Evolutionary conservation across 2,113 vertebrate genomes (phyloP).

Genomic region (Caloenas nicobarica): DNA sequence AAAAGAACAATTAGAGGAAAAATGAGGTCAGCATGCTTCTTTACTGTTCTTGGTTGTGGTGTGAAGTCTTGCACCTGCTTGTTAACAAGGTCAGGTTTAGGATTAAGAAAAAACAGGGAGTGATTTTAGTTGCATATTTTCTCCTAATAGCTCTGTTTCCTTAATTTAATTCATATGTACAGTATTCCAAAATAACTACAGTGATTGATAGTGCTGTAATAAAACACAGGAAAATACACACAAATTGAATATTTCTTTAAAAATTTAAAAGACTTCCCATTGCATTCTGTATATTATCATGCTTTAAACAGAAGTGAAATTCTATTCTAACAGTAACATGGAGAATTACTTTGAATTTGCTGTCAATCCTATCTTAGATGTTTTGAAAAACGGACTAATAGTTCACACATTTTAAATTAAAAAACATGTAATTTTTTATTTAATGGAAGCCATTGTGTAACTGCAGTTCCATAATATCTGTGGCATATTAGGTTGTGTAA

Average conservation of each 20-base stretch:
- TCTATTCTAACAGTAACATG: background rate
- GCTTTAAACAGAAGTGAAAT: background rate
- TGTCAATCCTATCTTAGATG: background rate
- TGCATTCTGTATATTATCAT: slow-evolving; percentile 47
- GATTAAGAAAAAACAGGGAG: slow-evolving; percentile 13
- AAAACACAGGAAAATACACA: slow-evolving; percentile 58
- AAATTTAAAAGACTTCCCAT: slow-evolving; percentile 40
- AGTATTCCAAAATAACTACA: slow-evolving; percentile 57
- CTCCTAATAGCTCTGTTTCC: slow-evolving; percentile 47
- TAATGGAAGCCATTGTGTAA: background rate
- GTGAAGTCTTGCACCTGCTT: slow-evolving; percentile 62
- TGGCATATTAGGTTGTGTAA: background rate
- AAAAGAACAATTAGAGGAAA: background rate
- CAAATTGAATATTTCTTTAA: slow-evolving; percentile 47
- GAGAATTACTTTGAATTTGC: background rate
- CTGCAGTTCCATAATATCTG: background rate
- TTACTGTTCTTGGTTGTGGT: slow-evolving; percentile 28
- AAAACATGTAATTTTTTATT: background rate
- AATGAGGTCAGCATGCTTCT: background rate
- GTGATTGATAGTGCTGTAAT: slow-evolving; percentile 62
- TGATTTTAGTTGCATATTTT: slow-evolving; percentile 38
- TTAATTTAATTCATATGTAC: slow-evolving; percentile 70
- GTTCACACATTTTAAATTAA: background rate
- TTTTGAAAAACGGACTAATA: background rate
- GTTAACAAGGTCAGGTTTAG: slow-evolving; percentile 50